phyloP scores from a whole-genome alignment of 2,888 invertebrate genomes.

The Eupithecia inturbata region DNA sequence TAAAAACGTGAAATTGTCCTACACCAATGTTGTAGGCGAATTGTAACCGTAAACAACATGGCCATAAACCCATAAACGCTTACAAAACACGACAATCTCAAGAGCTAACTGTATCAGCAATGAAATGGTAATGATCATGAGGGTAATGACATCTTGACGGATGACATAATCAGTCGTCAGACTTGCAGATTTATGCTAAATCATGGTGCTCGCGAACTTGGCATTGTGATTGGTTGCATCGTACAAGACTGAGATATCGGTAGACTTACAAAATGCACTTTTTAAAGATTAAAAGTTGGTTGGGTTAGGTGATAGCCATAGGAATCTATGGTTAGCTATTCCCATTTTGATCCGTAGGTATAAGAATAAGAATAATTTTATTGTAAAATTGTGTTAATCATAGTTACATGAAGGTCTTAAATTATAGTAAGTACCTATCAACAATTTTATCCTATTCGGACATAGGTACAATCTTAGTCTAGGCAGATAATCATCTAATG shows the following conservation, averaged over 20 bases:
- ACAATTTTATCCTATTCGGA: too few relatives aligned
- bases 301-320: too few relatives aligned
- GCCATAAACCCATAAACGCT: background rate
- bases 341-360: too few relatives aligned
- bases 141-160: conserved; percentile 32
- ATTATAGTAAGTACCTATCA: too few relatives aligned
- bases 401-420: too few relatives aligned
- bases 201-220: conserved; percentile 24
- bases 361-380: too few relatives aligned
- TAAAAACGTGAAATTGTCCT: conserved; percentile 9
- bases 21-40: background rate
- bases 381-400: too few relatives aligned
- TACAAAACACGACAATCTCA: conserved; percentile 8
- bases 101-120: conserved; percentile 3
- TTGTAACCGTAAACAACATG: background rate
- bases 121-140: conserved; percentile 26
- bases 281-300: background rate
- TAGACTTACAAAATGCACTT: background rate
- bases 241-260: background rate
- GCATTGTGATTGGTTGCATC: conserved; percentile 18
- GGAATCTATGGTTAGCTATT: too few relatives aligned
- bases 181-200: conserved; percentile 33
- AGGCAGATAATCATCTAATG: too few relatives aligned
- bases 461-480: too few relatives aligned
- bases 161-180: conserved; percentile 20